Percentiles rank a stretch among this genome's conserved stretches.
phyloP scores from a whole-genome alignment of 2,797 vertebrate genomes.

The Chaunax sp. region DNA sequence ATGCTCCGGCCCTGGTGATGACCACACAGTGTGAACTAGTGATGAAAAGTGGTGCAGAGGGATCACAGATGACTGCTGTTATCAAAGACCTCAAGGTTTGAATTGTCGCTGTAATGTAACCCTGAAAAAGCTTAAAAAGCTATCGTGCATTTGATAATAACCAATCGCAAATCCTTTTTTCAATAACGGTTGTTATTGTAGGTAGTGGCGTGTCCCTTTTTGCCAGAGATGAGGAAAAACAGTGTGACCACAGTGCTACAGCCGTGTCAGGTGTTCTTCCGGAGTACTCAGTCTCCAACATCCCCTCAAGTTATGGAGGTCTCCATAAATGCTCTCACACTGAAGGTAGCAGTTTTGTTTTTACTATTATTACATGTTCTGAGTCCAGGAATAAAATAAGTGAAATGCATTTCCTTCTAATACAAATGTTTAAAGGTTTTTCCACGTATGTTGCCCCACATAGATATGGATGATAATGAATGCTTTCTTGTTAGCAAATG shows the following conservation, averaged over 20 bases:
- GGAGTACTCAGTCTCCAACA: slow-evolving; percentile 79
- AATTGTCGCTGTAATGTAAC: not conserved
- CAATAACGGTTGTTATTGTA: slow-evolving; percentile 27
- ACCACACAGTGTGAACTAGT: slow-evolving; percentile 92
- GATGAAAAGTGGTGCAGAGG: slow-evolving; percentile 85
- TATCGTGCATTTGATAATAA: not conserved
- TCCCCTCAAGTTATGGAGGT: slow-evolving; percentile 89
- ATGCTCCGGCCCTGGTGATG: slow-evolving; percentile 93
- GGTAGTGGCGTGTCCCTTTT: slow-evolving; percentile 93
- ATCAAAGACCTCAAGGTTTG: slow-evolving; percentile 89
- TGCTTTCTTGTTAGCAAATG: too few relatives aligned
- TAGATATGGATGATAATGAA: not conserved
- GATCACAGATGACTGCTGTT: slow-evolving; percentile 86
- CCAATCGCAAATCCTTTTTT: not conserved
- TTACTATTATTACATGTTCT: not conserved
- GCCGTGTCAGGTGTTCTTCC: slow-evolving; percentile 93
- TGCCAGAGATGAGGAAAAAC: slow-evolving; percentile 87
- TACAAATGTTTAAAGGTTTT: not conserved
- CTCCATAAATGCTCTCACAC: slow-evolving; percentile 88
- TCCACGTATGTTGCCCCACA: not conserved
- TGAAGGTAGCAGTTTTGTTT: slow-evolving; percentile 86
- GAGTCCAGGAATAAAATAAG: not conserved
- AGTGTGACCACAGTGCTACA: slow-evolving; percentile 93
- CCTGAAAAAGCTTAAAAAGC: not conserved
- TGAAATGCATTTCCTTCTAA: not conserved